A percentile compares a stretch with the other conserved stretches of the same genome.
Conservation (phyloP, 2,797 vertebrate species). For the Eutrigla gurnardus region DNA sequence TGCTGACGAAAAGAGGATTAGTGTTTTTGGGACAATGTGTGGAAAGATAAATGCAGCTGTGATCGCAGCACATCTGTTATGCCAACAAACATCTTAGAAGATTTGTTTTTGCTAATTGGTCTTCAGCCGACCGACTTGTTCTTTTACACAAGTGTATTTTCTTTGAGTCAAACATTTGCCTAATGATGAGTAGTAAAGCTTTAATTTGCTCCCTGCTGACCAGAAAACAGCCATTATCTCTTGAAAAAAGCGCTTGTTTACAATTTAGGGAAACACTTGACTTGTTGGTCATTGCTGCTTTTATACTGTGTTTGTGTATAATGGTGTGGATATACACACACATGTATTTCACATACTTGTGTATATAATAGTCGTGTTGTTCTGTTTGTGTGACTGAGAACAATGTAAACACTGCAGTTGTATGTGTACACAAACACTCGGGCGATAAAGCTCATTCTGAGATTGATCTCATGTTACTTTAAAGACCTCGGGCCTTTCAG, state of each 20-base stretch:
- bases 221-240: background rate
- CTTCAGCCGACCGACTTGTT: background rate
- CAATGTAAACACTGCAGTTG: too few species aligned
- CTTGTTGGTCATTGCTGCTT: background rate
- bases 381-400: too few species aligned
- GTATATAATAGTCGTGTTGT: background rate
- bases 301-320: background rate
- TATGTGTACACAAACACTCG: background rate
- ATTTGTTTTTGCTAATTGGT: constrained; percentile 21
- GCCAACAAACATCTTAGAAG: constrained; percentile 9
- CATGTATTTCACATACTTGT: background rate
- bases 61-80: constrained; percentile 46
- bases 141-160: background rate
- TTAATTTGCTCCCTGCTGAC: background rate
- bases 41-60: constrained; percentile 44
- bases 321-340: background rate
- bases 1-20: constrained; percentile 51
- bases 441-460: background rate
- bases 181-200: background rate
- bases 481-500: background rate
- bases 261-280: too few species aligned
- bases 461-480: background rate
- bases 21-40: constrained; percentile 49
- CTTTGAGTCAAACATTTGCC: background rate
- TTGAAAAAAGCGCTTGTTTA: too few species aligned